These are phyloP conservation scores for Nemurella pictetii DNA, from an alignment of 2,888 invertebrate species.

Conservation along the genomic window DNA sequence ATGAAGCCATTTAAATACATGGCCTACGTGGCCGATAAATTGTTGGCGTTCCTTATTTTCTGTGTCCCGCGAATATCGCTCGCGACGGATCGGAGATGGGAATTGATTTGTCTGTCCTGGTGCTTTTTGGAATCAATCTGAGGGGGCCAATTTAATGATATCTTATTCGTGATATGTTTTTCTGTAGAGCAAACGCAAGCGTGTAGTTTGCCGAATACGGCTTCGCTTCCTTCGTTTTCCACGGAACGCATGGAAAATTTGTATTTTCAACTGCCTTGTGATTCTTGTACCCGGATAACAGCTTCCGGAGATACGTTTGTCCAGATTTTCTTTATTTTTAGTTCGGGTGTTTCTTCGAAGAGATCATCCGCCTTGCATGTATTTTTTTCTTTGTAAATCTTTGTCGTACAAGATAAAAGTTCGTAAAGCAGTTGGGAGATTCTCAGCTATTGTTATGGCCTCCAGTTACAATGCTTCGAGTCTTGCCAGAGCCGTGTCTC, in stretches of 20 bases:
- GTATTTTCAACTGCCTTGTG: too few species aligned
- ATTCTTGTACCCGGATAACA: too few species aligned
- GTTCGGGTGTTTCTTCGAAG: too few species aligned
- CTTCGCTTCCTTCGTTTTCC: too few species aligned
- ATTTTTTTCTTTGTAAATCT: neutral
- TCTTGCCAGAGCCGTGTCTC: neutral
- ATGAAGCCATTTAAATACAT: neutral
- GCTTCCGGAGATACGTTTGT: too few species aligned
- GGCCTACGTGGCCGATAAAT: neutral
- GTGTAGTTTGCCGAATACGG: neutral
- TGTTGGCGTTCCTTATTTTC: neutral
- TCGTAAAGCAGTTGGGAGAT: neutral
- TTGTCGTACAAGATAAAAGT: neutral
- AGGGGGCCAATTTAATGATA: neutral
- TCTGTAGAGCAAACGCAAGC: neutral
- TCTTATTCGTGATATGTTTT: neutral
- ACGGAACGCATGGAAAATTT: too few species aligned
- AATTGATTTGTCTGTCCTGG: neutral
- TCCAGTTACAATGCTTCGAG: neutral
- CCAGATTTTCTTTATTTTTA: too few species aligned
- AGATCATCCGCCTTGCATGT: neutral
- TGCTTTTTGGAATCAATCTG: neutral
- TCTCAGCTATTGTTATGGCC: neutral
- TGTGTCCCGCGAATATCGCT: neutral
- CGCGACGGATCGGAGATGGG: neutral